Conservation (phyloP, 2,797 vertebrate species). For the Lutjanus campechanus region DNA sequence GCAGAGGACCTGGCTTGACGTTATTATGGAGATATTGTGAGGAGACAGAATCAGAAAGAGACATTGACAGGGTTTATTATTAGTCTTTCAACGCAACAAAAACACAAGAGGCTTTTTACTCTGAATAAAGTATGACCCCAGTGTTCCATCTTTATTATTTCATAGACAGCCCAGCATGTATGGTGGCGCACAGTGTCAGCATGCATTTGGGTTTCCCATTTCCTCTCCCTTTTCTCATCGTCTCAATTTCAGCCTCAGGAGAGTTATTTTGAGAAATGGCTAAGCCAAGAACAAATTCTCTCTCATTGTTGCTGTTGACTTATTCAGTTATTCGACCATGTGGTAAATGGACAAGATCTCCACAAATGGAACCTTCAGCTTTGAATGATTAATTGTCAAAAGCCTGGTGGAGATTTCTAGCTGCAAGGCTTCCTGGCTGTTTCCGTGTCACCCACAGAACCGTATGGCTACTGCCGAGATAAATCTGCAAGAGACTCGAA, state of each 20-base stretch:
- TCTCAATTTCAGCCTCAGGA: slow-evolving; percentile 83
- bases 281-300: slow-evolving; percentile 74
- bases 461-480: slow-evolving; percentile 18
- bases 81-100: slow-evolving; percentile 58
- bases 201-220: slow-evolving; percentile 68
- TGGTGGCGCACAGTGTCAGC: slow-evolving; percentile 61
- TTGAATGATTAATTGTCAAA: slow-evolving; percentile 84
- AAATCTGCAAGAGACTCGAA: slow-evolving; percentile 17
- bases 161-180: slow-evolving; percentile 66
- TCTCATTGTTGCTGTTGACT: slow-evolving; percentile 82
- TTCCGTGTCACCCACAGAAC: slow-evolving; percentile 45
- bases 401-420: slow-evolving; percentile 58
- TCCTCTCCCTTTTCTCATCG: slow-evolving; percentile 70
- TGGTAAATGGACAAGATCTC: slow-evolving; percentile 79
- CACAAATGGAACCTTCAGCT: slow-evolving; percentile 78
- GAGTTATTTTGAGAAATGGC: slow-evolving; percentile 82
- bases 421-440: slow-evolving; percentile 42
- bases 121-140: slow-evolving; percentile 83
- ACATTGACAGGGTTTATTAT: slow-evolving; percentile 69
- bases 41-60: slow-evolving; percentile 38
- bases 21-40: slow-evolving; percentile 22
- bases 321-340: slow-evolving; percentile 84
- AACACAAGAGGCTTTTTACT: slow-evolving; percentile 72
- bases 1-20: slow-evolving; percentile 6
- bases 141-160: slow-evolving; percentile 80